phyloP scores from a whole-genome alignment of 2,113 vertebrate genomes.

The Fulica atra region DNA sequence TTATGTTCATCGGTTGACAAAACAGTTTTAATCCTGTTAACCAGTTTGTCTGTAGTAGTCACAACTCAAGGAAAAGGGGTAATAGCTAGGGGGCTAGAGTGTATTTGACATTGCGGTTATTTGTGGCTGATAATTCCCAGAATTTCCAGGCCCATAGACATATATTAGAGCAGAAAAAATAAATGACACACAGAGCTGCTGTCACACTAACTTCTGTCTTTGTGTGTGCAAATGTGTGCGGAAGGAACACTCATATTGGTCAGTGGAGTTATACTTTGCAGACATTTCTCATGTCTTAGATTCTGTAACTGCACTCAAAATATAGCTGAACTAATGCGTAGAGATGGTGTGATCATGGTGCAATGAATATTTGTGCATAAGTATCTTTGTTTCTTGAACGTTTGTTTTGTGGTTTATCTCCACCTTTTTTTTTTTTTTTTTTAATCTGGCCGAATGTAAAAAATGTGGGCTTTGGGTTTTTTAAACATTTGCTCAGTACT shows the following conservation, averaged over 20 bases:
- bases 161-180: not conserved
- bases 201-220: not conserved
- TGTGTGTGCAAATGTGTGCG: accelerated
- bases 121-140: not conserved
- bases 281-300: not conserved
- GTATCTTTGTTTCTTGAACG: not conserved
- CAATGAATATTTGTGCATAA: not conserved
- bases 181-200: not conserved
- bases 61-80: not conserved
- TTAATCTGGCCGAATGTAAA: not conserved
- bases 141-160: not conserved
- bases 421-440: not conserved
- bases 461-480: accelerated
- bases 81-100: not conserved
- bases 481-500: not conserved
- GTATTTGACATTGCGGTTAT: not conserved
- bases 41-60: not conserved
- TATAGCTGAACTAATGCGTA: not conserved
- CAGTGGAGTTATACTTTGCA: not conserved
- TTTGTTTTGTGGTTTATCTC: not conserved
- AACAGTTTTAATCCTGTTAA: not conserved
- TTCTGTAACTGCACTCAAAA: not conserved
- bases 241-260: not conserved
- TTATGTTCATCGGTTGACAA: not conserved
- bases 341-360: not conserved